Conservation (phyloP, 2,797 vertebrate species). For the Molothrus aeneus region DNA sequence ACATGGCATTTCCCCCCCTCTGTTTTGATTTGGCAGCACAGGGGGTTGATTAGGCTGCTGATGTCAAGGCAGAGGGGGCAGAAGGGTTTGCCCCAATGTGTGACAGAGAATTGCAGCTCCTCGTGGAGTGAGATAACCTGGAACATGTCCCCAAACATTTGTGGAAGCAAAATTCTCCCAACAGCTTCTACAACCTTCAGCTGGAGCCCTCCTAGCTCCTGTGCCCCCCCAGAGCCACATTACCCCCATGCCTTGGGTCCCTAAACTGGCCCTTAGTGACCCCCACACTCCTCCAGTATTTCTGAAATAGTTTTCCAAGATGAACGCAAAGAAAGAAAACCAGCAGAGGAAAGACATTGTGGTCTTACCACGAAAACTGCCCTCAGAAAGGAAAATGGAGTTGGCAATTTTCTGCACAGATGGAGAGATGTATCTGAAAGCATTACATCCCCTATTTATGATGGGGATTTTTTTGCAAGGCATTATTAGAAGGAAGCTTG, state of each 20-base stretch:
- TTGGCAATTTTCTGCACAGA: background rate
- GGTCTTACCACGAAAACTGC: background rate
- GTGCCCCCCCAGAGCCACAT: background rate
- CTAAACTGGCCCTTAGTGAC: background rate
- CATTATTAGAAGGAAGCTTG: constrained; percentile 45
- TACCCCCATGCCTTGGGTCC: background rate
- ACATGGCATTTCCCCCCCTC: background rate
- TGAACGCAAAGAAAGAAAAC: background rate
- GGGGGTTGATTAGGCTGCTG: background rate
- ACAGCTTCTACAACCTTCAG: background rate
- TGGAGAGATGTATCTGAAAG: background rate
- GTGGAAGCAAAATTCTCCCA: background rate
- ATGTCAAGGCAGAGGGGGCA: background rate
- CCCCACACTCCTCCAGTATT: background rate
- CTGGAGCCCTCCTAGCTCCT: background rate
- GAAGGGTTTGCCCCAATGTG: background rate
- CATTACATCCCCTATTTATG: constrained; percentile 13
- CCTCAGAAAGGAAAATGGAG: background rate
- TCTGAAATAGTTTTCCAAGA: background rate
- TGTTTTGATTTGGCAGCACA: background rate
- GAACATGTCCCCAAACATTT: background rate
- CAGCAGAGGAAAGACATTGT: background rate
- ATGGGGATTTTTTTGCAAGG: constrained; percentile 21
- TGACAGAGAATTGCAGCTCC: background rate
- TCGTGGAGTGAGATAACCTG: background rate